These are phyloP conservation scores for Ptychodera flava DNA, from an alignment of 35 echinoderm and acorn worm genomes.

Conservation along the genomic window DNA sequence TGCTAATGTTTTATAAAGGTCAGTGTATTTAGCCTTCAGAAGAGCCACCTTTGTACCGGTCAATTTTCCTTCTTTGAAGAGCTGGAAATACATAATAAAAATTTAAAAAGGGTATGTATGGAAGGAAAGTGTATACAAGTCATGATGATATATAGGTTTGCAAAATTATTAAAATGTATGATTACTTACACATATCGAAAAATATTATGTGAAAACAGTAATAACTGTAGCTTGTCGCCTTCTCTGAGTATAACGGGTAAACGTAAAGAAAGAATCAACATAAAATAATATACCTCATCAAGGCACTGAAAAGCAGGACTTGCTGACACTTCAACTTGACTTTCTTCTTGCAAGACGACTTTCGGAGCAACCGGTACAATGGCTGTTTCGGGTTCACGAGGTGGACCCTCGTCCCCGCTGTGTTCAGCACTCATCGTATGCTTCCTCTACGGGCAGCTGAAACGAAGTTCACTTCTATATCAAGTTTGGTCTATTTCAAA, in stretches of 20 bases:
- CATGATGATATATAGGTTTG: too few species aligned
- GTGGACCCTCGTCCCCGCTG: conserved; percentile 43
- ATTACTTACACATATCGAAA: too few species aligned
- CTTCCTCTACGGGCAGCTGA: too few species aligned
- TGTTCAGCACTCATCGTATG: conserved; percentile 71
- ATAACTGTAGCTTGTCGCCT: too few species aligned
- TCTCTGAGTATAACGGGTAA: too few species aligned
- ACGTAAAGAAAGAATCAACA: too few species aligned
- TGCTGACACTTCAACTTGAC: conserved; percentile 78
- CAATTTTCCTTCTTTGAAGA: conserved; percentile 86
- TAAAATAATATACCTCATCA: conserved; percentile 99
- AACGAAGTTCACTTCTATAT: too few species aligned
- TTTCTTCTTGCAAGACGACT: conserved; percentile 88
- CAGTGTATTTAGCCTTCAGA: conserved; percentile 95
- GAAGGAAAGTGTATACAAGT: too few species aligned
- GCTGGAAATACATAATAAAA: conserved; percentile 41
- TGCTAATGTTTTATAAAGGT: conserved; percentile 80
- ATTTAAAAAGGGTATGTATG: too few species aligned
- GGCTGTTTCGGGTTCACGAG: conserved; percentile 43
- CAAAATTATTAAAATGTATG: too few species aligned
- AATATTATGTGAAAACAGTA: too few species aligned
- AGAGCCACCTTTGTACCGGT: conserved; percentile 95
- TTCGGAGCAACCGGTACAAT: conserved; percentile 96
- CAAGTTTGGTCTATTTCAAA: too few species aligned
- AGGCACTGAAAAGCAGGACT: conserved; percentile 95